A percentile compares a stretch with the other conserved stretches of the same genome.
Evolutionary conservation across 1,140 invertebrate species (phyloP).

Genomic region (Leucophenga varia): DNA sequence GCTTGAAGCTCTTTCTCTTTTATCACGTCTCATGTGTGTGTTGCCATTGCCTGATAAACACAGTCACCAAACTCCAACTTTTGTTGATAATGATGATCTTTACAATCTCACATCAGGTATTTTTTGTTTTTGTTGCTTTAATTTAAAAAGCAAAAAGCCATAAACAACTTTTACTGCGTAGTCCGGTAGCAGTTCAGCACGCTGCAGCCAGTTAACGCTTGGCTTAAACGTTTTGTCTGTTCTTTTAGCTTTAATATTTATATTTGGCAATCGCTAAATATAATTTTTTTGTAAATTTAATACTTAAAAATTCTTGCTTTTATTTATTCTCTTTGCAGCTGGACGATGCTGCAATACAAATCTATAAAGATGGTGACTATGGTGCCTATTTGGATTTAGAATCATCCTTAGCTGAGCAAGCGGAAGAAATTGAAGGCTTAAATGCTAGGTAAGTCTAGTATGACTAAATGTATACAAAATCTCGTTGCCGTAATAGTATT

Average conservation of each 20-base stretch:
- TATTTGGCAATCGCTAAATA: slow-evolving; percentile 40
- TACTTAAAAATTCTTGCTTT: slow-evolving; percentile 2
- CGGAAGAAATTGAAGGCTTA: slow-evolving; percentile 94
- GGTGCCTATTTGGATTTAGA: slow-evolving; percentile 96
- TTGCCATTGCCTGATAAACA: too few species aligned
- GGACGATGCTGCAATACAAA: slow-evolving; percentile 92
- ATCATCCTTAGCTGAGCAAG: slow-evolving; percentile 90
- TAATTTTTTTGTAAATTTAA: too few species aligned
- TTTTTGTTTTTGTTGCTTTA: too few species aligned
- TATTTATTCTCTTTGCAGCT: slow-evolving; percentile 69
- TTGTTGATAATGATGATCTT: too few species aligned
- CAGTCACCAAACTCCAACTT: too few species aligned
- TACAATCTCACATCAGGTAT: too few species aligned
- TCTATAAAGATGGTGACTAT: slow-evolving; percentile 95
- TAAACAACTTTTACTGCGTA: slow-evolving; percentile 54
- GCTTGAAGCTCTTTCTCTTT: too few species aligned
- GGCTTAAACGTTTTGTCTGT: slow-evolving; percentile 37
- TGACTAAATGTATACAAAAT: too few species aligned
- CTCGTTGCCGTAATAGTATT: too few species aligned
- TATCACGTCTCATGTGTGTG: too few species aligned
- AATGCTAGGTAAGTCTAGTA: slow-evolving; percentile 80
- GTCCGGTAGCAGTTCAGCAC: slow-evolving; percentile 33
- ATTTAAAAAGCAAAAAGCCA: too few species aligned
- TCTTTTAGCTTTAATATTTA: slow-evolving; percentile 43
- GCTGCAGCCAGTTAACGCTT: too few species aligned